Conservation (phyloP, 2,888 invertebrate genomes). For the Phorcus lineatus region DNA sequence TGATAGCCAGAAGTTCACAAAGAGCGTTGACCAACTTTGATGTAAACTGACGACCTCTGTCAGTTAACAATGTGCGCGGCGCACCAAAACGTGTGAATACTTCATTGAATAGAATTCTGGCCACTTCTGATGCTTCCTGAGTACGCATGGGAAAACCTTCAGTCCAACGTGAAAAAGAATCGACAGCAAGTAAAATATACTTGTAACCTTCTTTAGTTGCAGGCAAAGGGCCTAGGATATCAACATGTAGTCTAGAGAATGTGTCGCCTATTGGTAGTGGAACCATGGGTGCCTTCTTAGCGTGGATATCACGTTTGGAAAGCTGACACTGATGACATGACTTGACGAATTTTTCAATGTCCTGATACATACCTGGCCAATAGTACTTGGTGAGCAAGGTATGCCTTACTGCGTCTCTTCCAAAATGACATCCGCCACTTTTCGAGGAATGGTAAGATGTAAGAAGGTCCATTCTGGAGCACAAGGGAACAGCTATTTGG, state of each 20-base stretch:
- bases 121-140: conserved; percentile 43
- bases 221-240: conserved; percentile 42
- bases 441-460: background rate
- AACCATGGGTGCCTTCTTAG: conserved; percentile 31
- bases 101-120: conserved; percentile 39
- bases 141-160: conserved; percentile 46
- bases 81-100: conserved; percentile 48
- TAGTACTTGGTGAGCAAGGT: conserved; percentile 31
- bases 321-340: conserved; percentile 36
- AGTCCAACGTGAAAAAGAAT: conserved; percentile 40
- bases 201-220: conserved; percentile 80
- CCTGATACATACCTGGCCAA: conserved; percentile 33
- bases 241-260: conserved; percentile 38
- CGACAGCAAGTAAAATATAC: conserved; percentile 64
- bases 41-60: conserved; percentile 45
- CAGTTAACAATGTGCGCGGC: conserved; percentile 38
- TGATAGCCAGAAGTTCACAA: conserved; percentile 44
- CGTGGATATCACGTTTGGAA: conserved; percentile 25
- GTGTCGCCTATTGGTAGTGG: conserved; percentile 35
- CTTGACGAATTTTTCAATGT: conserved; percentile 31
- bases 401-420: conserved; percentile 12
- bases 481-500: background rate
- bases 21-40: conserved; percentile 40
- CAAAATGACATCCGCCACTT: conserved; percentile 25
- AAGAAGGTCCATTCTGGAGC: no score